Conservation (phyloP, 2,113 vertebrate genomes). For the Channa maculata region DNA sequence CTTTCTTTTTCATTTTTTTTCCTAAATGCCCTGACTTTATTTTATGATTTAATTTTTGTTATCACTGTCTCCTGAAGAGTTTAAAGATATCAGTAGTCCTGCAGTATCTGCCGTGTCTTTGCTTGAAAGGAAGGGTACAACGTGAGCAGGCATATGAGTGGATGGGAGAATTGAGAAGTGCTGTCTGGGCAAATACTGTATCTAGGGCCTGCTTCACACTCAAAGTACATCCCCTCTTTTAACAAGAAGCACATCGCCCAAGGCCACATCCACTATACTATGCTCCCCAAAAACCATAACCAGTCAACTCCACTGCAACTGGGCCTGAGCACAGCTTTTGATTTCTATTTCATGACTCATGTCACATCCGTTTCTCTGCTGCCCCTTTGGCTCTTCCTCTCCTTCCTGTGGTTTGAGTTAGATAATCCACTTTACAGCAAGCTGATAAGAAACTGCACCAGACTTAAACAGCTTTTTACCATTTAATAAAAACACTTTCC, state of each 20-base stretch:
- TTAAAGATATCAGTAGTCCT: slow-evolving; percentile 44
- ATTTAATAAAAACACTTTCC: too few relatives aligned
- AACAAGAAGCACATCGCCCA: slow-evolving; percentile 69
- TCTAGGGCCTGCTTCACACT: slow-evolving; percentile 54
- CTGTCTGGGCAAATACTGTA: slow-evolving; percentile 68
- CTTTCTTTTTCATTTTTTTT: slow-evolving; percentile 11
- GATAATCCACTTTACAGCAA: slow-evolving; percentile 55
- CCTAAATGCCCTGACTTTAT: slow-evolving; percentile 17
- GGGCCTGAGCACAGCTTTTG: slow-evolving; percentile 59
- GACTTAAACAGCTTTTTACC: slow-evolving; percentile 36
- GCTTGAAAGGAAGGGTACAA: slow-evolving; percentile 47
- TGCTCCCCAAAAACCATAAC: slow-evolving; percentile 58
- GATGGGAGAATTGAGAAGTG: slow-evolving; percentile 66
- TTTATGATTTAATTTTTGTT: slow-evolving; percentile 21
- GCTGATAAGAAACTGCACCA: slow-evolving; percentile 42
- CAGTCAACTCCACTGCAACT: slow-evolving; percentile 47
- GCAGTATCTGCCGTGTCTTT: slow-evolving; percentile 33
- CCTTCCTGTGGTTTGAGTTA: slow-evolving; percentile 39
- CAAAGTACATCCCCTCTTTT: slow-evolving; percentile 65
- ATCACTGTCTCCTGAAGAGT: slow-evolving; percentile 39
- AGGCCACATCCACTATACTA: slow-evolving; percentile 66
- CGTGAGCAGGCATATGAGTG: slow-evolving; percentile 52
- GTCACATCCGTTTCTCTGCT: slow-evolving; percentile 58
- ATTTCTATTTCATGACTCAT: slow-evolving; percentile 75
- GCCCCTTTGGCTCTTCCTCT: slow-evolving; percentile 57